These are phyloP conservation scores for Brachyptera putata DNA, from an alignment of 2,888 invertebrate genomes.

Conservation along the genomic window DNA sequence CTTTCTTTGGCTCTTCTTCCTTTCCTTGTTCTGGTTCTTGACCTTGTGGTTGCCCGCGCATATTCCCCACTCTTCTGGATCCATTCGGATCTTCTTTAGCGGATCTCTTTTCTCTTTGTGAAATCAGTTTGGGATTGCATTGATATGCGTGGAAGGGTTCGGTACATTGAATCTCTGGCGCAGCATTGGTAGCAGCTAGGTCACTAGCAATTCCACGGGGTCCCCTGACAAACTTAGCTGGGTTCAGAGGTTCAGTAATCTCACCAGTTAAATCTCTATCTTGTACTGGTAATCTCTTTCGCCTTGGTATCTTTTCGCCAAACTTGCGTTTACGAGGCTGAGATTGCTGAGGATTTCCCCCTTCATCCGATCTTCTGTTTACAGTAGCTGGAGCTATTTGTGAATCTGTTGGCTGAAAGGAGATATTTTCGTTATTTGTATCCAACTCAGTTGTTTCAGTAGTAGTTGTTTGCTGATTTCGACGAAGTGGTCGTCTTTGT, in stretches of 20 bases:
- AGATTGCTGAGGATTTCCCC: background rate
- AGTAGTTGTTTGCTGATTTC: no score
- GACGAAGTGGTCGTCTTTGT: no score
- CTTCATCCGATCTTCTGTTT: background rate
- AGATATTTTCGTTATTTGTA: no score
- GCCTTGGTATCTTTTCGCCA: background rate
- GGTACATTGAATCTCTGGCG: constrained; percentile 4
- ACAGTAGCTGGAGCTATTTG: background rate
- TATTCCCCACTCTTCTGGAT: background rate
- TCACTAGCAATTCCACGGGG: constrained; percentile 4
- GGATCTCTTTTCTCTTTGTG: background rate
- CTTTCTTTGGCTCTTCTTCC: background rate
- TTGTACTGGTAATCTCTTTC: background rate
- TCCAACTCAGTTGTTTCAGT: no score
- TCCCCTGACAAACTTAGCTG: constrained; percentile 16
- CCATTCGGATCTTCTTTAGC: background rate
- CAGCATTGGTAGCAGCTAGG: background rate
- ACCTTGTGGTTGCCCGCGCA: background rate
- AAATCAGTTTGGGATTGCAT: background rate
- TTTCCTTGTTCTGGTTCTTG: background rate
- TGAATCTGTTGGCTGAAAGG: no score
- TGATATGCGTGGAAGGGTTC: constrained; percentile 18
- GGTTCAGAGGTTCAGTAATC: background rate
- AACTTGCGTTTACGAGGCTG: background rate
- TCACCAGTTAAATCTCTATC: background rate